A percentile compares a stretch with the other conserved stretches of the same genome.
phyloP scores from a whole-genome alignment of 2,113 vertebrate species.

The Typhlomys cinereus region DNA sequence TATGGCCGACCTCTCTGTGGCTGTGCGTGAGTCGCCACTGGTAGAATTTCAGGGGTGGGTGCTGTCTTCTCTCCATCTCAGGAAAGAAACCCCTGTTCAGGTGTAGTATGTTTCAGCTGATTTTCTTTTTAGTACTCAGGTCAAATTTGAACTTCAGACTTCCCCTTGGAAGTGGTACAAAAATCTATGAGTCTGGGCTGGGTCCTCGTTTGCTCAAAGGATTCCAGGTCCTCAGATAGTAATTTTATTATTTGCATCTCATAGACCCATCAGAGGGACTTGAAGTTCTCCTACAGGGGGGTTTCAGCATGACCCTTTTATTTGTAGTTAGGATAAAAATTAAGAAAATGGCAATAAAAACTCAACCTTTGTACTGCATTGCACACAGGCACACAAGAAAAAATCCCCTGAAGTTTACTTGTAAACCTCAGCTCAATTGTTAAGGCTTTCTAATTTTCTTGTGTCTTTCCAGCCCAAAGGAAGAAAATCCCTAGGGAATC shows the following conservation, averaged over 20 bases:
- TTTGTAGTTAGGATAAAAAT: conserved; percentile 49
- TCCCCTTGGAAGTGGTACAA: conserved; percentile 40
- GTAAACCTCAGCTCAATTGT: conserved; percentile 48
- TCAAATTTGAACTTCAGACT: conserved; percentile 45
- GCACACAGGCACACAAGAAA: background rate
- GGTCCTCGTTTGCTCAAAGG: conserved; percentile 20
- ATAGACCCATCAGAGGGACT: conserved; percentile 1
- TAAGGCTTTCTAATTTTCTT: conserved; percentile 73
- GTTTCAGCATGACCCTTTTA: background rate
- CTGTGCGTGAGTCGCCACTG: background rate
- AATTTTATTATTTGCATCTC: conserved; percentile 31
- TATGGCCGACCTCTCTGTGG: background rate
- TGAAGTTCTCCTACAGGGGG: background rate
- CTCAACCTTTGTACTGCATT: background rate
- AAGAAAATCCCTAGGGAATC: conserved; percentile 58
- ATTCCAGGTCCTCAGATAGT: conserved; percentile 1
- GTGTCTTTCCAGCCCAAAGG: conserved; percentile 64
- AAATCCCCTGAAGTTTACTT: conserved; percentile 48
- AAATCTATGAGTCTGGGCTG: conserved; percentile 18
- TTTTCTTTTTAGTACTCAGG: conserved; percentile 32
- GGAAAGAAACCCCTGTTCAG: background rate
- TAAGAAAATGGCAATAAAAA: background rate
- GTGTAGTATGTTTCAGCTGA: background rate
- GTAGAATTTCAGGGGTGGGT: background rate
- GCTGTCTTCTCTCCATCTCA: conserved; percentile 13